phyloP scores from a whole-genome alignment of 92 coral and sea anemone species.

The Porites divaricata region DNA sequence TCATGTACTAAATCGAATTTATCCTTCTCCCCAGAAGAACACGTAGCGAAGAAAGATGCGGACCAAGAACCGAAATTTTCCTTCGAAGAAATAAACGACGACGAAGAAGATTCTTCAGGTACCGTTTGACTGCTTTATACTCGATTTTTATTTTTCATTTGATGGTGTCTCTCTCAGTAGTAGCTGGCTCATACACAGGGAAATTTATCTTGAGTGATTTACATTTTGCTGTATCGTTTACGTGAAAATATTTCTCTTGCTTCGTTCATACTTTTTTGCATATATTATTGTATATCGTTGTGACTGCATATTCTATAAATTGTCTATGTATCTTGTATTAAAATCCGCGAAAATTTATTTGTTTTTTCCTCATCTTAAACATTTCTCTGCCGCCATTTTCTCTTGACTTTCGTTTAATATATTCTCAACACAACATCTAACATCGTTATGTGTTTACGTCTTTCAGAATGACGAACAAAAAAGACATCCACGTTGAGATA shows the following conservation, averaged over 20 bases:
- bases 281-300: too few species aligned
- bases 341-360: neutral
- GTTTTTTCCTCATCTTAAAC: neutral
- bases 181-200: neutral
- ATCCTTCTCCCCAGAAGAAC: slow-evolving; percentile 2
- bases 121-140: neutral
- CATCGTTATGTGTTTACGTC: neutral
- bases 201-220: too few species aligned
- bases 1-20: neutral
- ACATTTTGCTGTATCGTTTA: too few species aligned
- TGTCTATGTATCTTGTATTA: neutral
- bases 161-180: neutral
- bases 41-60: neutral
- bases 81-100: slow-evolving; percentile 45
- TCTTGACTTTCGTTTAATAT: neutral
- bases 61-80: slow-evolving; percentile 11
- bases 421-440: neutral
- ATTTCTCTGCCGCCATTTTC: neutral
- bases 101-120: slow-evolving; percentile 31
- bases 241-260: too few species aligned
- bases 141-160: neutral
- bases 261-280: too few species aligned
- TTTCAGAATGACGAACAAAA: slow-evolving; percentile 27
- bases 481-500: neutral
- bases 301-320: neutral